Evolutionary conservation across 2,888 invertebrate genomes (phyloP), one percentile per base, ranked within the genome.

Genomic region (Xylocampa areola): DNA sequence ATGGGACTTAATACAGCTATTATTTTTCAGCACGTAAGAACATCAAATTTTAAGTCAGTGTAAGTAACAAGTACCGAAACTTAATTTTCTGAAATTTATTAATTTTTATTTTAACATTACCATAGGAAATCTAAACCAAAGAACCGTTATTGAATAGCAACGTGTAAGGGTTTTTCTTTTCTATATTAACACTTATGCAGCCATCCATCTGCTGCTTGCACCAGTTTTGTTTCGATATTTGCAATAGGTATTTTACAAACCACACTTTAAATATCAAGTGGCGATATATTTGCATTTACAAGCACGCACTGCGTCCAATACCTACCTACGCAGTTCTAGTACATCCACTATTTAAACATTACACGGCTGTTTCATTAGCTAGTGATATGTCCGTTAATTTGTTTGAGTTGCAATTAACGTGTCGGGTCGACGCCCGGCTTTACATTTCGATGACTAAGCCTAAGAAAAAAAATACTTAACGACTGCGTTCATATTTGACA

Each of bases 321-420:
- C n/a, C n/a, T n/a, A n/a, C n/a, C n/a, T n/a, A 49, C 44, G 33
- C 55, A 39, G 45, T 57, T 49, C 61, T 64, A 61, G 47, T 51
- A 44, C 40, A 37, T 53, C 32, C 27, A 49, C 27, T 33, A 47
- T 54, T 30, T 23, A 58, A 49, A 47, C 48, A 54, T 52, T 47
- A 63, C 52, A 49, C 33, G 43, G 33, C 55, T 44, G 76, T 69
- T 87, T 90, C 90, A 91, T 91, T 91, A 91, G 87, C 86, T 76
- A 85, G 73, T 85, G 87, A 90, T 91, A 89, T 80, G 81, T 85
- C 85, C 83, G 86, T 90, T 91, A 88, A 89, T 89, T 90, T 91
- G 88, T 92, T 91, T 90, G 88, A 89, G 82, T 87, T 89, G 89
- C 88, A 91, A 92, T 92, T 91, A 92, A 89, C 88, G 81, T 88